Evolutionary conservation across 2,797 vertebrate genomes (phyloP), one percentile per base, ranked within the genome.

Genomic region (Sebastes oblongus): DNA sequence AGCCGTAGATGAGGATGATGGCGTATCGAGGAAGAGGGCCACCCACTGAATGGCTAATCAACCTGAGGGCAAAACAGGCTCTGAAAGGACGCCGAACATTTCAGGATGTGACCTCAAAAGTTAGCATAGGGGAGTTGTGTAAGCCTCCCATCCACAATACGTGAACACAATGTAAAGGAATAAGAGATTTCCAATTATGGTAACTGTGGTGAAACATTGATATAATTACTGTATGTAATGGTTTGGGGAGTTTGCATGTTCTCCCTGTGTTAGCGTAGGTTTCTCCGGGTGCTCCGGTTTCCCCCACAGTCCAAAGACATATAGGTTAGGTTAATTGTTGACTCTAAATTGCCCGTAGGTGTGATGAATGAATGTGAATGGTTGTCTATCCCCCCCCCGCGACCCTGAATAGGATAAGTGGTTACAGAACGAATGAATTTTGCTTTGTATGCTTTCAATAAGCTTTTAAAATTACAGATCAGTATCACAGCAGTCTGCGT

Each of bases 21-120:
- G 75, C 4, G 30, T 39, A 69, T 76, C 20, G 52, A 70, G 72
- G 69, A 62, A 80, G 68, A 54, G 22, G 82, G 77, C 85, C 88
- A 65, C 80, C 85, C 79, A 66, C 80, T 75, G 86, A 83, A 86
- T 85, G 74, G 69, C 52, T 86, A 29, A 90, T 89, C 82, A 82
- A 85, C 77, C 83, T 4, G 66, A 72, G 66, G 83, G 66, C 72
- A 75, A 77, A 66, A 55, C 71, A 36, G 55, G 69, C 72, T 75
- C 75, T 75, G 13, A 14, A 60, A 71, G 42, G 77, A 72, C 67
- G 30, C 69, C 13, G 34, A 78, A 65, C 24, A 68, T 50, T 82
- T 83, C 56, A 54, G 55, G 46, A 72, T 6, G 20, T 72, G 29
- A 54, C 75, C 59, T 83, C 7, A 60, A 61, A 86, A 69, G 66